Percentiles rank a stretch among this genome's conserved stretches.
phyloP scores from a whole-genome alignment of 1,140 invertebrate species.

The Camponotus floridanus region DNA sequence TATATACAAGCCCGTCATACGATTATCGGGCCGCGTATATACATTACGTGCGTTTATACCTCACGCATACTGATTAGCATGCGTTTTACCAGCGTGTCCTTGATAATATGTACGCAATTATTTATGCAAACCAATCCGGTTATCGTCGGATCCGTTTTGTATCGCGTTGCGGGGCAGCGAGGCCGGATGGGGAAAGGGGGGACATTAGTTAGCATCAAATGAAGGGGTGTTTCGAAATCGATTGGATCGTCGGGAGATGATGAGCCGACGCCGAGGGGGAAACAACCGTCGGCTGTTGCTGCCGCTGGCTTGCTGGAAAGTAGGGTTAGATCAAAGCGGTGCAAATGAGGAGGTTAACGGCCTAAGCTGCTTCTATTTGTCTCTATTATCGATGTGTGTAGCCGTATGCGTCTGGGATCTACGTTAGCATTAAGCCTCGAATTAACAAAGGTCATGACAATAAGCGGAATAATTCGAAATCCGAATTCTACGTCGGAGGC shows the following conservation, averaged over 20 bases:
- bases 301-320: constrained; percentile 60
- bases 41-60: constrained; percentile 36
- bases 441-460: constrained; percentile 43
- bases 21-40: constrained; percentile 39
- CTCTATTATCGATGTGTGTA: constrained; percentile 56
- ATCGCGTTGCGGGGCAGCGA: constrained; percentile 24
- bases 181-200: neutral
- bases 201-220: constrained; percentile 72
- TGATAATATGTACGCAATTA: constrained; percentile 72
- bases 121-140: constrained; percentile 73
- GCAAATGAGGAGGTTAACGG: constrained; percentile 76
- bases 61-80: constrained; percentile 65
- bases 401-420: constrained; percentile 8
- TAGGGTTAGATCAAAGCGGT: constrained; percentile 75
- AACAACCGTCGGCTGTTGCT: constrained; percentile 46
- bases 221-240: constrained; percentile 68
- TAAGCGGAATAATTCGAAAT: constrained; percentile 15
- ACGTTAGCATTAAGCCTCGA: constrained; percentile 60
- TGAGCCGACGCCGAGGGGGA: constrained; percentile 46
- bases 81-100: constrained; percentile 53
- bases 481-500: neutral
- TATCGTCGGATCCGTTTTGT: constrained; percentile 70
- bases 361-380: constrained; percentile 68
- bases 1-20: constrained; percentile 15
- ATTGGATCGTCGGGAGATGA: constrained; percentile 62